Evolutionary conservation across 2,888 invertebrate species (phyloP), one percentile per base, ranked within the genome.

Genomic region (Pollenia amentaria): DNA sequence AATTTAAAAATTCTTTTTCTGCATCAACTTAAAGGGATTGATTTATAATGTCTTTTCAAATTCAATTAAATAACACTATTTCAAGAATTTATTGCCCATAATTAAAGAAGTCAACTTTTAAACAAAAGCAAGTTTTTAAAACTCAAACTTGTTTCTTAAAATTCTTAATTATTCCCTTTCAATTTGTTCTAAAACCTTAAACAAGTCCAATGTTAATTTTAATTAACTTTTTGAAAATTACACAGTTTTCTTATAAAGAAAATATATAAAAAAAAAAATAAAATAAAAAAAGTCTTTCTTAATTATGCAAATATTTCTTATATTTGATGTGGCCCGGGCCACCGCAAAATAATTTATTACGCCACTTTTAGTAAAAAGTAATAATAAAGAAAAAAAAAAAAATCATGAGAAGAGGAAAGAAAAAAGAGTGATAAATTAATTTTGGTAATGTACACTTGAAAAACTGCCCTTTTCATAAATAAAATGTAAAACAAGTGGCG

Each of bases 261-360:
- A 51, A 2, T 3, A 29, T 8, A 29, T 16, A n/a, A 12, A 51
- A 16, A 21, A 55, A 55, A 11, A 11, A 21, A 21, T 3, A n/a
- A 46, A 44, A 16, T 65, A 9, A 16, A 48, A 53, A 53, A 21
- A n/a, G 12, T 16, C 8, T 8, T 29, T 38, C 29, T 0, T 16
- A 65, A 51, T 65, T 53, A 38, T 55, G 44, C 44, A 55, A 77
- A 55, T 38, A 55, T 77, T 65, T 73, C 6, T 29, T 14, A 38
- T 67, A 57, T 18, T n/a, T 57, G 38, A 40, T 29, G 10, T n/a
- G 51, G 57, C 38, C 18, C 65, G 16, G 44, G 29, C n/a, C 11
- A 12, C n/a, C 40, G 10, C 46, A 69, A 60, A 57, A 40, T 69
- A 78, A 78, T 78, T 78, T 48, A 46, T 67, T 55, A 38, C 38